Conservation (phyloP, 2,888 invertebrate genomes). For the Eumerus sabulonum region DNA sequence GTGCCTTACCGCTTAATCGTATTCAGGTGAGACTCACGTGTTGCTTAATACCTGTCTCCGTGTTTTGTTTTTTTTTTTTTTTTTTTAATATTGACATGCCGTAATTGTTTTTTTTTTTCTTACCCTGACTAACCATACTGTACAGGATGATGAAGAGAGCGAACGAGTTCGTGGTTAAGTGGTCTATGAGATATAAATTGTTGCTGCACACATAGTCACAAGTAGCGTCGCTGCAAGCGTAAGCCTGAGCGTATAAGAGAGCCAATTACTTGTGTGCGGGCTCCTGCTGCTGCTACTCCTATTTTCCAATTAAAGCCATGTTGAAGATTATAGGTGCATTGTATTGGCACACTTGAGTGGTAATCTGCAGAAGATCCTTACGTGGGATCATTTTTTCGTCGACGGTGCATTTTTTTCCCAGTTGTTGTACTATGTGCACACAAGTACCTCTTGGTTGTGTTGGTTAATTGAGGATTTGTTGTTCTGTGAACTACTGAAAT, state of each 20-base stretch:
- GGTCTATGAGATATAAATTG: conserved; percentile 64
- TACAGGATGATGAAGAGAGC: background rate
- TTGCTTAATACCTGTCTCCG: conserved; percentile 43
- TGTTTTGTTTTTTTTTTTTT: background rate
- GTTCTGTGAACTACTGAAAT: conserved; percentile 33
- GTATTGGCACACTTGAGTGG: conserved; percentile 65
- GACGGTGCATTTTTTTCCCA: conserved; percentile 31
- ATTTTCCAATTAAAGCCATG: conserved; percentile 63
- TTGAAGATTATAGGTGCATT: conserved; percentile 60
- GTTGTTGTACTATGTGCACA: conserved; percentile 17
- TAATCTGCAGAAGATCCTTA: conserved; percentile 55
- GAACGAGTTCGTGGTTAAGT: conserved; percentile 60
- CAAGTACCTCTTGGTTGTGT: conserved; percentile 34
- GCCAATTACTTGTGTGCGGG: conserved; percentile 66
- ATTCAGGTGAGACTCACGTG: conserved; percentile 69
- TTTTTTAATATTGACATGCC: conserved; percentile 30
- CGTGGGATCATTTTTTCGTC: conserved; percentile 50
- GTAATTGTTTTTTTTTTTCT: background rate
- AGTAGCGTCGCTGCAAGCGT: conserved; percentile 7
- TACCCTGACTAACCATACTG: no score
- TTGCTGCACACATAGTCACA: conserved; percentile 48
- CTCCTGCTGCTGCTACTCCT: conserved; percentile 51
- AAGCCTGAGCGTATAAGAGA: conserved; percentile 42
- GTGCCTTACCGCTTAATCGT: conserved; percentile 63
- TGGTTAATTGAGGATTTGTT: conserved; percentile 58